Evolutionary conservation across 2,888 invertebrate species (phyloP).

Genomic region (Eudemis profundana): DNA sequence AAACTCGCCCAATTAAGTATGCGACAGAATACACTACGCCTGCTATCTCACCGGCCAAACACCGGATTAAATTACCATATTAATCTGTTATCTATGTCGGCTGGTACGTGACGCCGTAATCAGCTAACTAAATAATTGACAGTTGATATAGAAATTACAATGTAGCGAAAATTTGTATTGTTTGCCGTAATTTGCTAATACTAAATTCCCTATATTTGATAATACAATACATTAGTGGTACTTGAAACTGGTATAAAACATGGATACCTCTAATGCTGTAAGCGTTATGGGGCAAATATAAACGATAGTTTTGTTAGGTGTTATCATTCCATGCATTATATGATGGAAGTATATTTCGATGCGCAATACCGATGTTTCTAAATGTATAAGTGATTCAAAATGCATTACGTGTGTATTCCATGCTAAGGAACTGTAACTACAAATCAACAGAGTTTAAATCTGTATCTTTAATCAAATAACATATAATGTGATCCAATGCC

Average conservation of each 20-base stretch:
- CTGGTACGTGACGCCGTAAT: conserved; percentile 39
- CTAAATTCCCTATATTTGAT: conserved; percentile 14
- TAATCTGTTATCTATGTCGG: conserved; percentile 38
- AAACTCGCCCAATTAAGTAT: conserved; percentile 28
- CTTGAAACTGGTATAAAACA: conserved; percentile 17
- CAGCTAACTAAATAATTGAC: conserved; percentile 40
- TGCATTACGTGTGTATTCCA: background rate
- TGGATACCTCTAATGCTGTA: background rate
- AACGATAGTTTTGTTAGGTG: no score
- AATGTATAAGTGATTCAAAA: background rate
- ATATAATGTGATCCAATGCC: no score
- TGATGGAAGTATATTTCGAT: no score
- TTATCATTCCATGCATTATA: no score
- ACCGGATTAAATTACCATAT: conserved; percentile 43
- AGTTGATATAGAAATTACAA: conserved; percentile 24
- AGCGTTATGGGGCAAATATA: no score
- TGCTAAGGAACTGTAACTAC: background rate
- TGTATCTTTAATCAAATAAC: no score
- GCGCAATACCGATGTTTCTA: background rate
- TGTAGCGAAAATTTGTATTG: conserved; percentile 11
- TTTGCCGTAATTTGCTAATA: conserved; percentile 11
- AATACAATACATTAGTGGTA: conserved; percentile 3
- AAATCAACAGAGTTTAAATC: no score
- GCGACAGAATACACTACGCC: conserved; percentile 31
- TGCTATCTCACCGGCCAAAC: conserved; percentile 41